Conservation (phyloP, 2,888 invertebrate species). For the Hirtodrosophila confusa region DNA sequence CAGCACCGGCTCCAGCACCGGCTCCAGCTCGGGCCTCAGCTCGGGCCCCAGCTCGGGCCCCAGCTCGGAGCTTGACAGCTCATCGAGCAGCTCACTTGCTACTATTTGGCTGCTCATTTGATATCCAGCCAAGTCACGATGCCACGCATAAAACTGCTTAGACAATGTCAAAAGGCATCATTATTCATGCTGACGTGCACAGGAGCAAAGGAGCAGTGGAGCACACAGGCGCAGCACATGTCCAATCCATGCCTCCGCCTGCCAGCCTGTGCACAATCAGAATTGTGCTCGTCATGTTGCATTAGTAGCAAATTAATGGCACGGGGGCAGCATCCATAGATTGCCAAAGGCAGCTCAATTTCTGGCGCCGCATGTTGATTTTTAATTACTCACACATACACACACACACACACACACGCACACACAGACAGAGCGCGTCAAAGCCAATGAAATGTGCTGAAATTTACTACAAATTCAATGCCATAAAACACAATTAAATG, state of each 20-base stretch:
- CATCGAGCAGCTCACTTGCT: constrained; percentile 35
- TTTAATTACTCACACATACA: constrained; percentile 60
- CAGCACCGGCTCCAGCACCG: no score
- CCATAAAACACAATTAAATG: constrained; percentile 59
- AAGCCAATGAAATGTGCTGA: constrained; percentile 39
- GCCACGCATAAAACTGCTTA: constrained; percentile 77
- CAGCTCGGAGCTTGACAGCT: constrained; percentile 23
- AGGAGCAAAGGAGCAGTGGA: background rate
- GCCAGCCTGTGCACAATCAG: constrained; percentile 39
- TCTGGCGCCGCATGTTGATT: constrained; percentile 65
- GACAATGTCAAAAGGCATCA: constrained; percentile 78
- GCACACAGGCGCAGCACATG: constrained; percentile 29
- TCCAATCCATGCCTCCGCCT: constrained; percentile 17
- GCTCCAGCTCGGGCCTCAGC: no score
- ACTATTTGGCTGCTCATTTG: constrained; percentile 45
- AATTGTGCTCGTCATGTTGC: constrained; percentile 58
- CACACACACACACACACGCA: constrained; percentile 15
- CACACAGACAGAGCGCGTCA: constrained; percentile 10
- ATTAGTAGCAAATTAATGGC: constrained; percentile 52
- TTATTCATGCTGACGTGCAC: constrained; percentile 65
- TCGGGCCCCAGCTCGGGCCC: no score
- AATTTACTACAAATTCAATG: constrained; percentile 53
- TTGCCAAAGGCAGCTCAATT: constrained; percentile 50
- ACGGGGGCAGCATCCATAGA: constrained; percentile 5
- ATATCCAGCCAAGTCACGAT: constrained; percentile 72